These are phyloP conservation scores for Gonioctena quinquepunctata DNA, from an alignment of 1,140 invertebrate species.

Conservation along the genomic window DNA sequence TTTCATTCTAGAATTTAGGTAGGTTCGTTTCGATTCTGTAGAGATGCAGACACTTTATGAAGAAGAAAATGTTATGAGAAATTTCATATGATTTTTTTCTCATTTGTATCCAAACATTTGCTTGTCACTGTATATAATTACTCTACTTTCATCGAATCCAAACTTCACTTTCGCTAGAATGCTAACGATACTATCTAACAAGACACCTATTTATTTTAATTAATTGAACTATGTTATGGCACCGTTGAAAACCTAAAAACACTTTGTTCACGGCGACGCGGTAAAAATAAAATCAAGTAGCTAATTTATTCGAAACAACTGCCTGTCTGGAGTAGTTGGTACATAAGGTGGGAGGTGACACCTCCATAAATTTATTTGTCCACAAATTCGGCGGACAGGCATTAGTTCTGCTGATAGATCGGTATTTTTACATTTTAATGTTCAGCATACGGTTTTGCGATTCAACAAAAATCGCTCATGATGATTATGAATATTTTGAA, in stretches of 20 bases:
- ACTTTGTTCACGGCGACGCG: slow-evolving; percentile 7
- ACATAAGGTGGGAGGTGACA: slow-evolving; percentile 13
- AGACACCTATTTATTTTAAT: slow-evolving; percentile 4
- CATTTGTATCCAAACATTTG: too few species aligned
- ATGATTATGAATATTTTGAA: not conserved
- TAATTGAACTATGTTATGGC: slow-evolving; percentile 6
- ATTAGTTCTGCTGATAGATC: slow-evolving; percentile 15
- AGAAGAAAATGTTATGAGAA: too few species aligned
- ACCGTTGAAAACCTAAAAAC: slow-evolving; percentile 6
- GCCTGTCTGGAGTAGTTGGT: slow-evolving; percentile 1
- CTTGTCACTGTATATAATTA: too few species aligned
- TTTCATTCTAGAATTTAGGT: too few species aligned
- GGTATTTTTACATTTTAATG: slow-evolving; percentile 18
- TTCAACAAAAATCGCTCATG: slow-evolving; percentile 13
- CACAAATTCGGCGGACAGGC: slow-evolving; percentile 10
- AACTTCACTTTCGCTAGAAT: not conserved
- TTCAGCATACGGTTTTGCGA: not conserved
- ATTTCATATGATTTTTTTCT: too few species aligned
- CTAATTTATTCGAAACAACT: slow-evolving; percentile 19
- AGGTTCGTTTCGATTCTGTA: too few species aligned
- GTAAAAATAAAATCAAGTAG: slow-evolving; percentile 13
- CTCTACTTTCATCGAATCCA: too few species aligned
- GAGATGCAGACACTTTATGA: too few species aligned
- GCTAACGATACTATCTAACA: not conserved
- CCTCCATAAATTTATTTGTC: slow-evolving; percentile 14